Evolutionary conservation across 2,797 vertebrate species (phyloP), one percentile per base, ranked within the genome.

Genomic region (Luscinia luscinia): DNA sequence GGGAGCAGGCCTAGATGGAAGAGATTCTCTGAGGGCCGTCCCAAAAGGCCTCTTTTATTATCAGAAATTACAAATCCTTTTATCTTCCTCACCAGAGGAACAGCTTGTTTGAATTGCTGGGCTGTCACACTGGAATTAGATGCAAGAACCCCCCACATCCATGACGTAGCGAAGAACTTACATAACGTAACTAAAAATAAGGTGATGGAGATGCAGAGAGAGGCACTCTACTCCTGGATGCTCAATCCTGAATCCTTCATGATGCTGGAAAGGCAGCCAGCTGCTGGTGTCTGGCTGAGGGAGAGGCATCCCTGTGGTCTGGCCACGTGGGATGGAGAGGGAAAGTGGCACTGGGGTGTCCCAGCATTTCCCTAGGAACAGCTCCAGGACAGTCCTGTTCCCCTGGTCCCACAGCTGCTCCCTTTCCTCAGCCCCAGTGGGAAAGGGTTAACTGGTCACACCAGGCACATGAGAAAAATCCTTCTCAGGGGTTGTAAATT

Each of bases 131-230:
- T 97, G 97, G 93, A 97, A 97, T 97, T 97, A 97, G 97, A 97
- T 96, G 97, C 88, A 96, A 97, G 97, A 97, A 94, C 97, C 97
- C 94, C 96, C 96, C 87, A 81, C 92, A 92, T 58, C 91, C 93
- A 73, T 97, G 97, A 97, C 95, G 97, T 92, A 66, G 96, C 40
- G 90, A 91, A 92, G 96, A 94, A 96, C 97, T 98, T 98, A 98
- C 96, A 97, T 98, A 98, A 98, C 81, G 5, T 24, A 52, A 96
- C 97, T 97, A 97, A 98, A 98, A 98, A 98, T 98, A 98, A 97
- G 96, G 96, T 40, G 81, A 89, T 85, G 93, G 93, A 94, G 96
- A 86, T 54, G 93, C 77, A 49, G 70, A 6, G 36, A 38, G 80
- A 72, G 59, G 76, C 85, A 75, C 77, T 73, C 51, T 49, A 67